A percentile compares a stretch with the other conserved stretches of the same genome.
phyloP scores from a whole-genome alignment of 2,797 vertebrate species.

The Tamandua tetradactyla region DNA sequence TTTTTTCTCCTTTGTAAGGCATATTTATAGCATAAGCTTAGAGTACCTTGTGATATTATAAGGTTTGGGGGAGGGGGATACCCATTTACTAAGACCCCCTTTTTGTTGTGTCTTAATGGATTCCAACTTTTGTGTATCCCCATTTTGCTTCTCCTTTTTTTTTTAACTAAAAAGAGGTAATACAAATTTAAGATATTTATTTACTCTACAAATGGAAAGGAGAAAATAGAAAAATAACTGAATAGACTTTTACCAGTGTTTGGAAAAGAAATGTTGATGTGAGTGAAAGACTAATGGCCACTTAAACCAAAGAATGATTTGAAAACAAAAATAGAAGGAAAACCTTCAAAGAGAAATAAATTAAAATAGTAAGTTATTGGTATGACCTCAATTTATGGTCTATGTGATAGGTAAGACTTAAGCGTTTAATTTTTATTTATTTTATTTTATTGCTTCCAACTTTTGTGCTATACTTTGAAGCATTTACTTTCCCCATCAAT shows the following conservation, averaged over 20 bases:
- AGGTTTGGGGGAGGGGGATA: neutral
- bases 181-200: neutral
- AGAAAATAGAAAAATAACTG: conserved; percentile 1
- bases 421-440: conserved; percentile 41
- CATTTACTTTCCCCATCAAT: neutral
- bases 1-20: neutral
- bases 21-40: neutral
- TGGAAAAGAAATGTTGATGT: neutral
- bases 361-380: neutral
- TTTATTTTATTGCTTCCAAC: conserved; percentile 16
- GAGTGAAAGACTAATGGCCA: neutral
- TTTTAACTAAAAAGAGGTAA: conserved; percentile 35
- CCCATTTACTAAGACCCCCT: conserved; percentile 1
- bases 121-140: neutral
- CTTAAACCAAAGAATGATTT: no score
- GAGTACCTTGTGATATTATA: neutral
- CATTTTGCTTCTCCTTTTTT: neutral
- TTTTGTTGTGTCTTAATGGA: neutral
- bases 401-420: conserved; percentile 11
- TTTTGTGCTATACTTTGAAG: conserved; percentile 13
- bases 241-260: neutral
- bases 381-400: neutral
- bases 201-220: neutral
- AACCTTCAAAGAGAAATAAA: neutral
- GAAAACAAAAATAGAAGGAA: conserved; percentile 30